These are phyloP conservation scores for Drymonia ruficornis DNA, from an alignment of 2,888 invertebrate species.

Conservation along the genomic window DNA sequence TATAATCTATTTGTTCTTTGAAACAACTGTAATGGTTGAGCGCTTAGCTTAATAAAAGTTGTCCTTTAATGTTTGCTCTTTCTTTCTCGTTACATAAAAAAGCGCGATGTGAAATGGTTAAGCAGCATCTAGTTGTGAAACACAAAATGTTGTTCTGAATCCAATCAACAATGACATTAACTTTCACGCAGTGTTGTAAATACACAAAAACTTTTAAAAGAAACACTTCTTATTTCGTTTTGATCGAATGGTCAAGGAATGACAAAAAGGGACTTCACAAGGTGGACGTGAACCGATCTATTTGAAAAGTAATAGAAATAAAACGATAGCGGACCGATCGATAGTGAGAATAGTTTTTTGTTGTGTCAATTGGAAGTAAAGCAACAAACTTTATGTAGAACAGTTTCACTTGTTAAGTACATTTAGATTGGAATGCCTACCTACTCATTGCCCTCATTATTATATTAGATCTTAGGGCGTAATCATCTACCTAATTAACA, in stretches of 20 bases:
- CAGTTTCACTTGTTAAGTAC: slow-evolving; percentile 31
- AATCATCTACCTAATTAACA: background rate
- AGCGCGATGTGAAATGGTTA: slow-evolving; percentile 16
- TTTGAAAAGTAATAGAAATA: slow-evolving; percentile 53
- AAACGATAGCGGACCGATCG: slow-evolving; percentile 40
- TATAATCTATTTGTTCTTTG: slow-evolving; percentile 84
- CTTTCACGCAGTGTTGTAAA: slow-evolving; percentile 52
- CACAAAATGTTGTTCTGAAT: slow-evolving; percentile 34
- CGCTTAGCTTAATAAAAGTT: slow-evolving; percentile 75
- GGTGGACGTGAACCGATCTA: slow-evolving; percentile 56
- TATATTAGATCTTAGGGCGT: slow-evolving; percentile 5
- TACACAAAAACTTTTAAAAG: slow-evolving; percentile 54
- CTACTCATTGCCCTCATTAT: background rate
- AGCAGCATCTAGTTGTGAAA: slow-evolving; percentile 20
- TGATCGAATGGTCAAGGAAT: slow-evolving; percentile 59
- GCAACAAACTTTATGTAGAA: slow-evolving; percentile 38
- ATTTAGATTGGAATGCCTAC: slow-evolving; percentile 7
- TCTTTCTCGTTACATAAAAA: slow-evolving; percentile 27
- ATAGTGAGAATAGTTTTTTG: slow-evolving; percentile 43
- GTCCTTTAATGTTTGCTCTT: slow-evolving; percentile 62
- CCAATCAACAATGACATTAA: slow-evolving; percentile 52
- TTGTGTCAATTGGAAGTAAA: slow-evolving; percentile 37
- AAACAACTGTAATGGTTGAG: slow-evolving; percentile 81
- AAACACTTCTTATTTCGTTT: slow-evolving; percentile 58
- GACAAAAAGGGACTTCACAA: slow-evolving; percentile 62